These are phyloP conservation scores for Riparia riparia DNA, from an alignment of 2,113 vertebrate genomes.

Conservation along the genomic window DNA sequence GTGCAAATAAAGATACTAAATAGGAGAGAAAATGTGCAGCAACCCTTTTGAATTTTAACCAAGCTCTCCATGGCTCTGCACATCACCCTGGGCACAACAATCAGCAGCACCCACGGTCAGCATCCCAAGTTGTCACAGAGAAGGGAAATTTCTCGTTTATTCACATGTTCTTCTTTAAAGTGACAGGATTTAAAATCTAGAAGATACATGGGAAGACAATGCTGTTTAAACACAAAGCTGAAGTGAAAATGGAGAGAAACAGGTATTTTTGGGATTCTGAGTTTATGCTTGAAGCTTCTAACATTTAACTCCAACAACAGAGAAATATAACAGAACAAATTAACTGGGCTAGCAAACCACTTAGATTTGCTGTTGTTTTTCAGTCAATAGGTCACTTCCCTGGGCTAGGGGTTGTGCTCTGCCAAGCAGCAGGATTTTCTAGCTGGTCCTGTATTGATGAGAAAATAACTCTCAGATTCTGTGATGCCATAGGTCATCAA, in stretches of 20 bases:
- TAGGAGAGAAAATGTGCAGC: not conserved
- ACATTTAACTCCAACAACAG: not conserved
- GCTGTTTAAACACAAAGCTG: not conserved
- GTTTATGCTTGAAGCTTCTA: not conserved
- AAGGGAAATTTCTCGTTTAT: not conserved
- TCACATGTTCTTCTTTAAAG: not conserved
- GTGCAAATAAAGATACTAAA: not conserved
- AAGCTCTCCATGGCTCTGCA: not conserved
- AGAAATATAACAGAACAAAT: not conserved
- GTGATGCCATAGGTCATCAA: not conserved
- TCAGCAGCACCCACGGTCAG: not conserved
- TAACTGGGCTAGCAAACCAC: not conserved
- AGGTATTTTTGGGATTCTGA: not conserved
- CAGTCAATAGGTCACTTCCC: constrained; percentile 8
- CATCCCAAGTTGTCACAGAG: not conserved
- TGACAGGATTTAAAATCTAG: not conserved
- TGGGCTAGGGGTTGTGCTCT: constrained; percentile 21
- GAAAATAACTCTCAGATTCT: not conserved
- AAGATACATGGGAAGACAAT: not conserved
- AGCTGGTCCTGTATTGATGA: not conserved
- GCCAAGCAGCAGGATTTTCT: not conserved
- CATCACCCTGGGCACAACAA: not conserved
- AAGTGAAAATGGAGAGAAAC: not conserved
- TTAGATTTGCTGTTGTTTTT: constrained; percentile 25
- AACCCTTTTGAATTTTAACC: not conserved